Percentiles rank a stretch among this genome's conserved stretches.
Conservation (phyloP, 2,113 vertebrate species). For the Mola mola region DNA sequence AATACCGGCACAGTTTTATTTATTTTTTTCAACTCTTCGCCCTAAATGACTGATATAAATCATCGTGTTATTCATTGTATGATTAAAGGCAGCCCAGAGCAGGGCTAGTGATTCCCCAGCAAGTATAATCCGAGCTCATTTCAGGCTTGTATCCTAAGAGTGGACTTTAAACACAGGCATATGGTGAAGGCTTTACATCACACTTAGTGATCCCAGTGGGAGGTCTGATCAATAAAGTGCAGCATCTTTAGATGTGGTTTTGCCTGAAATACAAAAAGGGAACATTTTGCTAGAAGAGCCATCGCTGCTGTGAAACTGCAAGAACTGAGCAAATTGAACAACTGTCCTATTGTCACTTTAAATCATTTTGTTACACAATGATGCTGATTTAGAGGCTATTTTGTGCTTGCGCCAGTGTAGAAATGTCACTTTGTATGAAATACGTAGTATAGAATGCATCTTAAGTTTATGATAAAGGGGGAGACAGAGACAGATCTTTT, state of each 20-base stretch:
- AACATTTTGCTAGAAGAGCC: background rate
- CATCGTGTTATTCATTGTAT: slow-evolving; percentile 48
- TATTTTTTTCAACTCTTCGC: slow-evolving; percentile 37
- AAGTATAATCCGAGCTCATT: slow-evolving; percentile 75
- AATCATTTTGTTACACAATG: slow-evolving; percentile 31
- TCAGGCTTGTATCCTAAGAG: slow-evolving; percentile 67
- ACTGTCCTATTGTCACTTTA: slow-evolving; percentile 24
- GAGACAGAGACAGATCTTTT: slow-evolving; percentile 30
- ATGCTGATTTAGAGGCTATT: too few species aligned
- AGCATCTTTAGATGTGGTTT: slow-evolving; percentile 43
- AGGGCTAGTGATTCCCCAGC: slow-evolving; percentile 53
- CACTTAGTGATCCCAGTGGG: slow-evolving; percentile 58
- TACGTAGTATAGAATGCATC: slow-evolving; percentile 23
- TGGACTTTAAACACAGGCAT: slow-evolving; percentile 73
- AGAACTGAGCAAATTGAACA: slow-evolving; percentile 31
- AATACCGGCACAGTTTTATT: slow-evolving; percentile 34
- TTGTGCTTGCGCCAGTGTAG: too few species aligned
- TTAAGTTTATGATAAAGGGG: slow-evolving; percentile 40
- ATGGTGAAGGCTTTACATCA: slow-evolving; percentile 72
- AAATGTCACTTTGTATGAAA: too few species aligned
- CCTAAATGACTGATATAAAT: slow-evolving; percentile 42
- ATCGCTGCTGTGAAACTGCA: too few species aligned
- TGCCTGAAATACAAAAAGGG: slow-evolving; percentile 27
- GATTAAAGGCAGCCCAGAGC: slow-evolving; percentile 55
- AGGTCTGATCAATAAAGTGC: slow-evolving; percentile 65